A percentile compares a stretch with the other conserved stretches of the same genome.
These are phyloP conservation scores for Syrrhaptes paradoxus DNA, from an alignment of 2,113 vertebrate species.

Conservation along the genomic window DNA sequence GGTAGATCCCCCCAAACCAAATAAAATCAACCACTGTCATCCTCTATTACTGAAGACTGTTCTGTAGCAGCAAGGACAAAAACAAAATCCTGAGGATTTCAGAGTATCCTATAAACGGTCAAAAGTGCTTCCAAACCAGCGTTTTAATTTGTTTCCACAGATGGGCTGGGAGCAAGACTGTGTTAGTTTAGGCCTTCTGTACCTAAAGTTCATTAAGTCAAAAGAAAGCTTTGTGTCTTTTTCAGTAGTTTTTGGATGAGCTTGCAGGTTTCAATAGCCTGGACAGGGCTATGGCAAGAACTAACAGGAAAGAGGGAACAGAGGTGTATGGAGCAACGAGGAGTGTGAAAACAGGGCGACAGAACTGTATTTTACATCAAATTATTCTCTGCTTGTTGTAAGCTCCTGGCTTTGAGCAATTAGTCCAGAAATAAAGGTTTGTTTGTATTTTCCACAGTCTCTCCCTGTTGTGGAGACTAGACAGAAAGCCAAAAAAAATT, in stretches of 20 bases:
- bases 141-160: constrained; percentile 26
- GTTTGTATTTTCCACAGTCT: constrained; percentile 52
- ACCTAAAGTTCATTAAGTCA: constrained; percentile 1
- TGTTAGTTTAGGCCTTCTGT: constrained; percentile 18
- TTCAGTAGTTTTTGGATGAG: constrained; percentile 26
- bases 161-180: not conserved
- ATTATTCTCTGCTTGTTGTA: constrained; percentile 23
- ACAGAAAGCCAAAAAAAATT: constrained; percentile 43
- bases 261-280: constrained; percentile 7
- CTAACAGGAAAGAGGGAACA: not conserved
- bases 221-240: constrained; percentile 51
- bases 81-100: not conserved
- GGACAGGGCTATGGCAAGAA: not conserved
- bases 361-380: constrained; percentile 12
- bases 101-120: not conserved
- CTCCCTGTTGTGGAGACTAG: constrained; percentile 38
- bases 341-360: constrained; percentile 2
- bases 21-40: not conserved
- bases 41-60: not conserved
- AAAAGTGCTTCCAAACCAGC: not conserved
- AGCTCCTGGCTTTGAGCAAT: constrained; percentile 25
- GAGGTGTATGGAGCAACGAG: not conserved
- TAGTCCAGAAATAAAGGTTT: constrained; percentile 58
- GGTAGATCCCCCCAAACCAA: not conserved
- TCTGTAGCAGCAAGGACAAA: not conserved